Evolutionary conservation across 23 tunicate genomes (phyloP), one percentile per base, ranked within the genome.

Genomic region (Trididemnum nubilum): DNA sequence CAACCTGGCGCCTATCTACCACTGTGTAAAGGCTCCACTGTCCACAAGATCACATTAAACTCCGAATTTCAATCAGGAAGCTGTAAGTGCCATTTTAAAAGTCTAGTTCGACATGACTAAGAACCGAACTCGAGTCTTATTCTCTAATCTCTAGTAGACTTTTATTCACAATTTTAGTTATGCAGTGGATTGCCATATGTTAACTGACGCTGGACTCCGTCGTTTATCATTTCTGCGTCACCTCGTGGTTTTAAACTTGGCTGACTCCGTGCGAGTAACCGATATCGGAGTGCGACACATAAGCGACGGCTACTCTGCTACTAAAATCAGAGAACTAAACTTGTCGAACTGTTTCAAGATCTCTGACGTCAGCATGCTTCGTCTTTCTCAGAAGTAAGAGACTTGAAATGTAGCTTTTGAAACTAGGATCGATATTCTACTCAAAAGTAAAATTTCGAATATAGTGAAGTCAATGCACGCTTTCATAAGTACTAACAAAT

Each of bases 251-350:
- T 35, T 93, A 32, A 93, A 94, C 54, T 25, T 94, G 7, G 88
- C 98, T 24, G 94, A 89, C 51, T 94, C 95, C 36, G 88, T 89
- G 3, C 81, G 91, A 0, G 77, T 94, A 38, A 85, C 87, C 82
- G 98, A 94, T 57, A 58, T 94, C 2, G 98, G 98, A 52, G 95
- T 94, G 44, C 87, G 95, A 21, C 95, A 94, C 21, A 32, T 89
- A 73, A 94, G 81, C 5, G 91, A 94, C 34, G 98, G 98, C 0
- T 80, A 86, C 0, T 82, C 91, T 1, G 98, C 91, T 0, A 65
- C 34, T 0, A 85, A 89, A 59, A 82, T 94, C 34, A 82, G 95
- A 18, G 95, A 94, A 49, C 38, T 94, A 78, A 94, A 94, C 85
- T 80, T 94, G 49, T 89, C 98, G 51, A 93, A 93, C 78, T 93